These are phyloP conservation scores for Tetramorium simillimum DNA, from an alignment of 1,140 invertebrate genomes.

Conservation along the genomic window DNA sequence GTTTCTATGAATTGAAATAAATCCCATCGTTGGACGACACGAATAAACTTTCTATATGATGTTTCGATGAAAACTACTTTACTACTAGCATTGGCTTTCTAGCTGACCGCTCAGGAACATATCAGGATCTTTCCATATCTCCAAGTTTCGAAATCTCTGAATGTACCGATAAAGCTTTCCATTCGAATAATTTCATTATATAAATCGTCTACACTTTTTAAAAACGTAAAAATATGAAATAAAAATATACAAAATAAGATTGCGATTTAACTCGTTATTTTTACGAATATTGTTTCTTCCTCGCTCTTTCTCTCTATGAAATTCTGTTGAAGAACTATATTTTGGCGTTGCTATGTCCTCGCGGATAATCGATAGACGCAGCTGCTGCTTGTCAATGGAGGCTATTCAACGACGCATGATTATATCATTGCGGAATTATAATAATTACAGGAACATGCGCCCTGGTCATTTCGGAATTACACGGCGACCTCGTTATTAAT, in stretches of 20 bases:
- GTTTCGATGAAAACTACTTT: not conserved
- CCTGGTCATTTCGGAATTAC: constrained; percentile 55
- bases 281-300: not conserved
- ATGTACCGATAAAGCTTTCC: constrained; percentile 25
- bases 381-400: constrained; percentile 64
- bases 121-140: constrained; percentile 27
- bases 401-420: constrained; percentile 62
- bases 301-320: not conserved
- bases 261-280: constrained; percentile 5
- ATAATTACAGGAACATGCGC: constrained; percentile 61
- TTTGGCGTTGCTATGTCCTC: constrained; percentile 54
- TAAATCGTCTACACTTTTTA: not conserved
- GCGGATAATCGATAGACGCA: constrained; percentile 60
- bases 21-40: not conserved
- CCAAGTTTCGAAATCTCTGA: not conserved
- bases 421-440: constrained; percentile 68
- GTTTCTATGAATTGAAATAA: not conserved
- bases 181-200: constrained; percentile 11
- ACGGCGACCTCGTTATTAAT: constrained; percentile 70
- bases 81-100: constrained; percentile 6
- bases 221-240: not conserved
- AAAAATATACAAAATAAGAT: not conserved
- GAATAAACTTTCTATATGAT: not conserved
- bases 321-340: constrained; percentile 49
- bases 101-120: not conserved